Evolutionary conservation across 2,797 vertebrate species (phyloP).

Genomic region (Scomberomorus guttatus): DNA sequence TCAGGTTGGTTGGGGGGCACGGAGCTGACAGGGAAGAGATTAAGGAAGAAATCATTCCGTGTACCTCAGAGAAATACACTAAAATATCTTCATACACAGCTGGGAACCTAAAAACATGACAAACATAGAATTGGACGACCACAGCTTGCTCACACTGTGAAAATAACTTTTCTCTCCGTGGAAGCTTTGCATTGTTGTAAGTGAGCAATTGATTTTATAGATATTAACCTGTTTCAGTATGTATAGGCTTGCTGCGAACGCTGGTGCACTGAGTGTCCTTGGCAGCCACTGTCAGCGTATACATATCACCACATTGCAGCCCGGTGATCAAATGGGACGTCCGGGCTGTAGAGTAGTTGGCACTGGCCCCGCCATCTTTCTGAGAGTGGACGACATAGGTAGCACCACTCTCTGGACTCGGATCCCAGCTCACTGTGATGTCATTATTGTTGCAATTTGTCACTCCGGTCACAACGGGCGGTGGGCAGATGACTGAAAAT

Average conservation of each 20-base stretch:
- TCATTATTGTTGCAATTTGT: slow-evolving; percentile 76
- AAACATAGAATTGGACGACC: neutral
- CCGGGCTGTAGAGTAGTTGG: slow-evolving; percentile 48
- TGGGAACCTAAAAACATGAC: too few relatives aligned
- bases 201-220: neutral
- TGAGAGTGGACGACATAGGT: slow-evolving; percentile 70
- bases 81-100: neutral
- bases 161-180: neutral
- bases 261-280: slow-evolving; percentile 79
- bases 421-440: slow-evolving; percentile 81
- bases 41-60: neutral
- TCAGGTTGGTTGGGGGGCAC: slow-evolving; percentile 79
- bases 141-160: neutral
- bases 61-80: neutral
- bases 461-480: slow-evolving; percentile 60
- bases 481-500: slow-evolving; percentile 84
- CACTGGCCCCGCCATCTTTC: slow-evolving; percentile 29
- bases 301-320: slow-evolving; percentile 74
- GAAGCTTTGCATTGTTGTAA: neutral
- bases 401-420: slow-evolving; percentile 55
- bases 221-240: slow-evolving; percentile 77
- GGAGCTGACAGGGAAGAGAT: slow-evolving; percentile 75
- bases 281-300: slow-evolving; percentile 65
- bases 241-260: slow-evolving; percentile 54
- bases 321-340: slow-evolving; percentile 59